A percentile compares a stretch with the other conserved stretches of the same genome.
phyloP scores from a whole-genome alignment of 2,113 vertebrate species.

The Romanogobio albipinnatus region DNA sequence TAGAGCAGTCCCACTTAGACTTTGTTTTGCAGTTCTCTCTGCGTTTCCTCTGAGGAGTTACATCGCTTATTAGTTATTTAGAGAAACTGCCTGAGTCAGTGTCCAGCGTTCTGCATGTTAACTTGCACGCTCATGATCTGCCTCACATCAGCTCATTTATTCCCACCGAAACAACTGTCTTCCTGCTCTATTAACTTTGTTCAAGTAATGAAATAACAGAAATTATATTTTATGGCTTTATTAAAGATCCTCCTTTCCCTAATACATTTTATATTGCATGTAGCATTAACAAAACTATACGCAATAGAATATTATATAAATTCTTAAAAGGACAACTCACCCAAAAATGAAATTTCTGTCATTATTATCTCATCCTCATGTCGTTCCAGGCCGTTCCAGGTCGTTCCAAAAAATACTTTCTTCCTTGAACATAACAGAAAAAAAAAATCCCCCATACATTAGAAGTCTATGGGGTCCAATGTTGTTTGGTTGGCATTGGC shows the following conservation, averaged over 20 bases:
- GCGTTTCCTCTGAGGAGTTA: conserved; percentile 11
- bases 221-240: neutral
- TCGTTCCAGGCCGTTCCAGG: no score
- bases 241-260: neutral
- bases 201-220: neutral
- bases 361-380: no score
- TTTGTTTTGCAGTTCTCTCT: conserved; percentile 32
- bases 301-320: neutral
- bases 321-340: neutral
- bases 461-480: no score
- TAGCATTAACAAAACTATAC: neutral
- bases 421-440: no score
- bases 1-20: conserved; percentile 35
- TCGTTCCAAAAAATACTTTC: no score
- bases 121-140: neutral
- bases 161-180: neutral
- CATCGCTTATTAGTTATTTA: conserved; percentile 26
- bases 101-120: conserved; percentile 16
- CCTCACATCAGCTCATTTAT: neutral
- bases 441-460: no score
- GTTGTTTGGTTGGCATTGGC: no score
- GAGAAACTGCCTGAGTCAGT: conserved; percentile 15
- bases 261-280: neutral
- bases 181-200: neutral
- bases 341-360: no score